Percentiles rank a stretch among this genome's conserved stretches.
phyloP scores from a whole-genome alignment of 2,888 invertebrate species.

The Drosophila pegasa region DNA sequence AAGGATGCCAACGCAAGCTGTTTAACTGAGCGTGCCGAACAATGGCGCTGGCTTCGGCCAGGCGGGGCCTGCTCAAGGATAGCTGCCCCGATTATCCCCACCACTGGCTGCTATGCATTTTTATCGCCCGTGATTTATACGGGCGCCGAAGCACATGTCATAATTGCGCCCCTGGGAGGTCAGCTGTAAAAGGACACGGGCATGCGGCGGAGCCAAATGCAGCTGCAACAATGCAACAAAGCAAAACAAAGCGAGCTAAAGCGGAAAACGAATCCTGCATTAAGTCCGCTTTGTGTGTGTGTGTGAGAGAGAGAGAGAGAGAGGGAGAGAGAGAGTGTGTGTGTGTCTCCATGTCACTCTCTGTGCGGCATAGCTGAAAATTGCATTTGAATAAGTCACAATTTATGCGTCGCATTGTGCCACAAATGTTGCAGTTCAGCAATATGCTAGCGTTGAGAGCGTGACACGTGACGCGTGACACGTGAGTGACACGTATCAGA shows the following conservation, averaged over 20 bases:
- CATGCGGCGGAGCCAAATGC: constrained; percentile 25
- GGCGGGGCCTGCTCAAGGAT: constrained; percentile 20
- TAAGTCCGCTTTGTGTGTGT: neutral
- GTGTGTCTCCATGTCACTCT: neutral
- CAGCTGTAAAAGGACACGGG: constrained; percentile 50
- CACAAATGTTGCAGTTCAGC: constrained; percentile 1
- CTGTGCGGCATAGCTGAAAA: constrained; percentile 46
- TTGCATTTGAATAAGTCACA: constrained; percentile 56
- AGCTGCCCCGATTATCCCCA: constrained; percentile 36
- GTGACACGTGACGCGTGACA: neutral
- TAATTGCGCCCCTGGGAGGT: constrained; percentile 65
- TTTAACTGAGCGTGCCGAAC: constrained; percentile 26
- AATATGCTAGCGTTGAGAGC: constrained; percentile 4
- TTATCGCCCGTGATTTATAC: constrained; percentile 45
- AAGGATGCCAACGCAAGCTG: constrained; percentile 30
- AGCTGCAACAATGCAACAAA: constrained; percentile 11
- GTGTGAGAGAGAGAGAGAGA: too few species aligned
- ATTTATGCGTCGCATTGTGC: constrained; percentile 45
- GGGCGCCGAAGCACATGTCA: constrained; percentile 38
- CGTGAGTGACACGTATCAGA: neutral
- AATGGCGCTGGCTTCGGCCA: constrained; percentile 14
- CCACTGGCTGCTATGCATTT: constrained; percentile 43
- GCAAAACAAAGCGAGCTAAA: constrained; percentile 9
- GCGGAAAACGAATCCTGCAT: constrained; percentile 18
- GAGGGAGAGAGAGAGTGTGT: too few species aligned